These are phyloP conservation scores for Morinoia aosen DNA, from an alignment of 2,888 invertebrate species.

Conservation along the genomic window DNA sequence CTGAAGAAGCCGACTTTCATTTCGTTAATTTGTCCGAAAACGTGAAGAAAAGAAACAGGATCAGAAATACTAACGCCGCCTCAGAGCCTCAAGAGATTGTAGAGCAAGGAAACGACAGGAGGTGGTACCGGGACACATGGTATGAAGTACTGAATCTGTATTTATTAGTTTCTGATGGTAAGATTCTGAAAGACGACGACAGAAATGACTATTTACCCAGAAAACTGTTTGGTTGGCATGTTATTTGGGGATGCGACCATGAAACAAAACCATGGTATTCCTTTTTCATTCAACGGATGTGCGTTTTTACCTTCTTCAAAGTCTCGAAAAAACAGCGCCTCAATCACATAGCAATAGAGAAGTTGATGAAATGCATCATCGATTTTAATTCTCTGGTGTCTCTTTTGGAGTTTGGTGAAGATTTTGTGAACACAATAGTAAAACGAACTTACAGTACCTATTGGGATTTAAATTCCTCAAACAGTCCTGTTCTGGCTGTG, in stretches of 20 bases:
- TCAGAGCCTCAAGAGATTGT: neutral
- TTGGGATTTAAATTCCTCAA: neutral
- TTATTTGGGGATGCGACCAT: neutral
- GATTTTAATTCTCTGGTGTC: neutral
- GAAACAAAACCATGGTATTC: neutral
- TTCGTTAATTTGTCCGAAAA: neutral
- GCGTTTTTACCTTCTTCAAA: neutral
- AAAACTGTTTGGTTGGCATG: neutral
- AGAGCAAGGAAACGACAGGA: neutral
- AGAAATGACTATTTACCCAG: slow-evolving; percentile 13
- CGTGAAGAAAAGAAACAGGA: neutral
- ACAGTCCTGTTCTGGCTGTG: neutral
- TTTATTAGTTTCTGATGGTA: neutral
- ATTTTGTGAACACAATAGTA: neutral
- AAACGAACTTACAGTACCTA: neutral
- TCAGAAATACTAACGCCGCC: neutral
- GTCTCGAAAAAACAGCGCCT: slow-evolving; percentile 8
- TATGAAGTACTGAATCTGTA: neutral
- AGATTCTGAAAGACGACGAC: neutral
- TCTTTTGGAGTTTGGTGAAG: neutral
- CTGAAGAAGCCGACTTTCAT: neutral
- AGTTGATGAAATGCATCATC: neutral
- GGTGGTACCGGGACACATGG: neutral
- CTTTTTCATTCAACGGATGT: slow-evolving; percentile 1
- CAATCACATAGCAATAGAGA: neutral